These are phyloP conservation scores for Acrobasis repandana DNA, from an alignment of 2,888 invertebrate species.

Conservation along the genomic window DNA sequence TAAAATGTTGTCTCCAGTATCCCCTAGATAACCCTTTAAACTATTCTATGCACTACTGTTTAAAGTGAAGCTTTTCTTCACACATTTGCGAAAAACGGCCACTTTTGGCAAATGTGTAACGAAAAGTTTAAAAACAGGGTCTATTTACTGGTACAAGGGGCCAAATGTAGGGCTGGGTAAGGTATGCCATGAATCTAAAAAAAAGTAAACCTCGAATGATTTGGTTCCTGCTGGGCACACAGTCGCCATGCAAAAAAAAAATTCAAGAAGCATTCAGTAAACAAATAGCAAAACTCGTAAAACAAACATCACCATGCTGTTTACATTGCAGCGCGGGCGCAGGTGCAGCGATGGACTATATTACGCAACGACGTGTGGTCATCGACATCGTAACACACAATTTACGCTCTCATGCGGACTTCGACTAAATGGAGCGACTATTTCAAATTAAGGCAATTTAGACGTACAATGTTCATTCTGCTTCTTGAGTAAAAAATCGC, in stretches of 20 bases:
- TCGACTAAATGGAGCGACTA: slow-evolving; percentile 51
- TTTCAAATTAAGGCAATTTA: slow-evolving; percentile 19
- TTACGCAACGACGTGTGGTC: slow-evolving; percentile 53
- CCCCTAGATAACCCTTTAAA: no score
- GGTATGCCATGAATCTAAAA: no score
- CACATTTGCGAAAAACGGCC: no score
- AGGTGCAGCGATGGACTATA: slow-evolving; percentile 35
- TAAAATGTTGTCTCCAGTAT: no score
- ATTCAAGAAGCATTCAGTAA: background rate
- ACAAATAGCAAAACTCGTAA: slow-evolving; percentile 3
- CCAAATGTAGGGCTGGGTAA: no score
- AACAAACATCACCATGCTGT: slow-evolving; percentile 3
- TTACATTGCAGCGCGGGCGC: slow-evolving; percentile 9
- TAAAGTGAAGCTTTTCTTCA: no score
- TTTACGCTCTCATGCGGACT: slow-evolving; percentile 54
- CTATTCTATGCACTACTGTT: no score
- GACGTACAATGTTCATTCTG: slow-evolving; percentile 3
- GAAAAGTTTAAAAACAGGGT: no score
- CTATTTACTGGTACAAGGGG: no score
- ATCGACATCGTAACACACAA: slow-evolving; percentile 54
- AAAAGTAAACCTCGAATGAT: background rate
- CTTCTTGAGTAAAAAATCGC: slow-evolving; percentile 3
- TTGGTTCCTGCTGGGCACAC: no score
- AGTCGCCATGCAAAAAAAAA: background rate
- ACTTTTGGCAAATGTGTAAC: no score